A percentile compares a stretch with the other conserved stretches of the same genome.
phyloP scores from a whole-genome alignment of 2,888 invertebrate genomes.

The Melanargia galathea region DNA sequence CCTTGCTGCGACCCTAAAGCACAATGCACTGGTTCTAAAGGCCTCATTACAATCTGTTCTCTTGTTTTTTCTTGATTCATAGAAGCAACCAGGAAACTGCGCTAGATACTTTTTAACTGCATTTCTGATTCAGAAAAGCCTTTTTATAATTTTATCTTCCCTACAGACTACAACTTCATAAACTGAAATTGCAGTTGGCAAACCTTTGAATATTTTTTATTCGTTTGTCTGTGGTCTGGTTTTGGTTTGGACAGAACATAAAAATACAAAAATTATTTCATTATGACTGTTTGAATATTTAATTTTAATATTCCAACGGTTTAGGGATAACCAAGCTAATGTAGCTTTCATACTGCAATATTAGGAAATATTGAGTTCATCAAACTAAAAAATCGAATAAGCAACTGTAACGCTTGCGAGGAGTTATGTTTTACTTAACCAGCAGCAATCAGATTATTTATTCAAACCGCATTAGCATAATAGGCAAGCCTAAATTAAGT shows the following conservation, averaged over 20 bases:
- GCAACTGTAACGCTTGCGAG: too few species aligned
- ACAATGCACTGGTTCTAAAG: conserved; percentile 12
- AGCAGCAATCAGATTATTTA: neutral
- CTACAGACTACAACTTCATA: conserved; percentile 1
- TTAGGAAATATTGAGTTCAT: too few species aligned
- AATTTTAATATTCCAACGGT: neutral
- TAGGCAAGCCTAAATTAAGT: neutral
- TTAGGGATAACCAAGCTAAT: too few species aligned
- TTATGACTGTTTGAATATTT: neutral
- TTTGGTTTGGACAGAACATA: neutral
- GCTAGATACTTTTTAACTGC: conserved; percentile 30
- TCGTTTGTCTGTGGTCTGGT: neutral
- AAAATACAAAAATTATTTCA: neutral
- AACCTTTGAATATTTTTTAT: neutral
- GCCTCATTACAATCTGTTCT: conserved; percentile 31
- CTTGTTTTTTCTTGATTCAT: conserved; percentile 29
- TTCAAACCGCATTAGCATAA: neutral
- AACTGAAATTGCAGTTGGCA: neutral
- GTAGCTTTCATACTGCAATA: too few species aligned
- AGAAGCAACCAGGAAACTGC: conserved; percentile 12
- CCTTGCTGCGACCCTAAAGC: conserved; percentile 7
- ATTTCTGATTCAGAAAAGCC: conserved; percentile 20
- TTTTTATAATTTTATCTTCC: conserved; percentile 12
- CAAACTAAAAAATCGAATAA: too few species aligned
- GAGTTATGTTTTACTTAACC: too few species aligned